Evolutionary conservation across 2,888 invertebrate species (phyloP), one percentile per base, ranked within the genome.

Genomic region (Xylophagus ater): DNA sequence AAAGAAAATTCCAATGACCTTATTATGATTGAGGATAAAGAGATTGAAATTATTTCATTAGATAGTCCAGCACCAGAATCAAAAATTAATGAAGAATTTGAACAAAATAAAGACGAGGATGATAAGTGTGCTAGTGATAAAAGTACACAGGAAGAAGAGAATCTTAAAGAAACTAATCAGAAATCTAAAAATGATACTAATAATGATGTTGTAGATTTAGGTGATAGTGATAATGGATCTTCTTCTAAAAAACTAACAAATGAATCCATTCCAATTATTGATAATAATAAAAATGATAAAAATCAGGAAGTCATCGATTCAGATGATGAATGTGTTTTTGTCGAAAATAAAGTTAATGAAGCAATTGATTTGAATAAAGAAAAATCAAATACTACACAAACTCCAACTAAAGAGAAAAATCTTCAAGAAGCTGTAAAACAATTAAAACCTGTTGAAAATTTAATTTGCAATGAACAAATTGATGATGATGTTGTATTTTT

Each of bases 401-500:
- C n/a, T n/a, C n/a, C n/a, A n/a, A n/a, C 12, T 12, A 28, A 12
- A 28, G 28, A 12, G 7, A 28, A 12, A 28, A 28, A 8, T 28
- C 4, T 7, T n/a, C 15, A 30, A 30, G 14, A 15, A 7, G 13
- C 14, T 10, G 17, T 2, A 13, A 14, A 13, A 6, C 6, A 9
- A 5, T 15, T 10, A 6, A 10, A 3, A 14, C 9, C 19, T 10
- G 30, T 7, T 2, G 5, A 21, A 7, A 13, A 5, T 5, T 13
- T 13, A n/a, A n/a, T n/a, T 26, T 8, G 14, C 13, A 8, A 4
- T 29, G 29, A 4, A 12, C 19, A 32, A 19, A 32, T n/a, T 32
- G 33, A 33, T 12, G 33, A 33, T 33, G 33, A 33, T 33, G 33
- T 13, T 12, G 33, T 33, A 12, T 20, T 33, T 6, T 19, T 33